Conservation (phyloP, 1,140 invertebrate species). For the Asobara japonica region DNA sequence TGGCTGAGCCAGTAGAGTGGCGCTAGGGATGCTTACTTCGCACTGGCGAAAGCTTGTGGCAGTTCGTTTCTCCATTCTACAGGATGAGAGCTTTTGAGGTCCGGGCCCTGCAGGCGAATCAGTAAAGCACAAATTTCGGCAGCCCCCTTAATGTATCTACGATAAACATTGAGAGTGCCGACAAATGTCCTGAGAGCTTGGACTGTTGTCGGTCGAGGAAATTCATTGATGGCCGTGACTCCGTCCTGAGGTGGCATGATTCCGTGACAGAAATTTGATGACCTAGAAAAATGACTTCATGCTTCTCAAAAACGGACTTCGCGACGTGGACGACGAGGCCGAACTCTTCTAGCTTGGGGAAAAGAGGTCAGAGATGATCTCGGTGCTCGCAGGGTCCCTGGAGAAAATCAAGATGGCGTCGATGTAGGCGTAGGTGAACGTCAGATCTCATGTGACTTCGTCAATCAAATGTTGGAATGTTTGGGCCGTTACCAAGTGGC, state of each 20-base stretch:
- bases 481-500: constrained; percentile 49
- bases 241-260: constrained; percentile 19
- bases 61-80: neutral
- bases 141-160: constrained; percentile 34
- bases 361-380: constrained; percentile 36
- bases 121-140: constrained; percentile 40
- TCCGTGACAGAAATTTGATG: constrained; percentile 35
- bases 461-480: too few species aligned
- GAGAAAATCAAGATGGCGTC: constrained; percentile 59
- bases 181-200: constrained; percentile 42
- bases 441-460: too few species aligned
- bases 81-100: neutral
- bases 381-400: constrained; percentile 35
- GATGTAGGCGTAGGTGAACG: constrained; percentile 47
- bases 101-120: constrained; percentile 20
- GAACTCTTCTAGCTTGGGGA: constrained; percentile 35
- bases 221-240: neutral
- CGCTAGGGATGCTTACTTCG: neutral
- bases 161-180: constrained; percentile 46
- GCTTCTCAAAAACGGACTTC: constrained; percentile 46
- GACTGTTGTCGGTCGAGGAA: neutral
- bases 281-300: constrained; percentile 50
- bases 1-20: neutral
- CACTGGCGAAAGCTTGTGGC: neutral
- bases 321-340: constrained; percentile 44